Conservation (phyloP, 2,797 vertebrate genomes). For the Labeo calbasu region DNA sequence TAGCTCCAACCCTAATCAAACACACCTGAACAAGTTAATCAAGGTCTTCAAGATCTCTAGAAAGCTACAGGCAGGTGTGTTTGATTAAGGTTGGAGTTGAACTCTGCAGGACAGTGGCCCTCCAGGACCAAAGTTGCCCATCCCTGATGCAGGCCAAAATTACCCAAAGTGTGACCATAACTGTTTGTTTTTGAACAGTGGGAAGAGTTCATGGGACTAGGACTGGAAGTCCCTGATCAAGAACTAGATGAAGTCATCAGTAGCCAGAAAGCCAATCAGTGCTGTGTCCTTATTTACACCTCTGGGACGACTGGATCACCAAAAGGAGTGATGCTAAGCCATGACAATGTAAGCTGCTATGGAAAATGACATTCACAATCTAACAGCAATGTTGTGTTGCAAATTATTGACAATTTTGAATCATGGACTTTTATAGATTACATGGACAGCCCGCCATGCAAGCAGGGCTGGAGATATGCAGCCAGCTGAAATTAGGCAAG, state of each 20-base stretch:
- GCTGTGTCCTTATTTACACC: constrained; percentile 87
- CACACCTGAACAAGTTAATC: too few relatives aligned
- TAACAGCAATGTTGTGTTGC: background rate
- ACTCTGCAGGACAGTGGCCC: too few relatives aligned
- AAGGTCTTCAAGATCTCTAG: too few relatives aligned
- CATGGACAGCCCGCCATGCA: constrained; percentile 84
- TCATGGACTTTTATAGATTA: constrained; percentile 76
- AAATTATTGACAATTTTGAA: constrained; percentile 6
- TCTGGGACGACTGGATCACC: constrained; percentile 87
- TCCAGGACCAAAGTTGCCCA: too few relatives aligned
- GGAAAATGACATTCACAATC: background rate
- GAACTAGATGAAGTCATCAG: constrained; percentile 78
- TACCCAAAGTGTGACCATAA: background rate
- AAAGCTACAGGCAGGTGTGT: too few relatives aligned
- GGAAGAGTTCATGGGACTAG: constrained; percentile 84
- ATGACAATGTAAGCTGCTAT: constrained; percentile 82
- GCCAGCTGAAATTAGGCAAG: constrained; percentile 83
- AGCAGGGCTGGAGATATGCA: constrained; percentile 82
- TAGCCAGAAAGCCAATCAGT: constrained; percentile 84
- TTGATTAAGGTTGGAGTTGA: too few relatives aligned
- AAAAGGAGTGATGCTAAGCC: constrained; percentile 91
- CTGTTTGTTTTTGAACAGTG: constrained; percentile 63
- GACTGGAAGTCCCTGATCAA: constrained; percentile 74
- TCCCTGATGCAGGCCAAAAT: background rate
- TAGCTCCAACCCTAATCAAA: too few relatives aligned